A percentile compares a stretch with the other conserved stretches of the same genome.
Conservation (phyloP, 1,140 invertebrate genomes). For the Conus ventricosus region DNA sequence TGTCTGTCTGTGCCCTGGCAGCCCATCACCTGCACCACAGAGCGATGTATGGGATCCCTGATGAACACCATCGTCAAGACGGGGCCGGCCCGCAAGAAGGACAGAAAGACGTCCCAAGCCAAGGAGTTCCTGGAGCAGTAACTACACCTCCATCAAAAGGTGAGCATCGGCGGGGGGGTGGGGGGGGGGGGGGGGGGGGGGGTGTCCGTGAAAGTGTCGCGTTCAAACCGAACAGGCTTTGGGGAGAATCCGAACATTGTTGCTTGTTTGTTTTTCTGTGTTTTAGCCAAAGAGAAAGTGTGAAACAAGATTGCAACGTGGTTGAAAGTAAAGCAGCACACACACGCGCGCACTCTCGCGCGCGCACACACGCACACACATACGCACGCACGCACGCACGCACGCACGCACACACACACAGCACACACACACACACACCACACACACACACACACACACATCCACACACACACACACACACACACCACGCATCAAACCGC, state of each 20-base stretch:
- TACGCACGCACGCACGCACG: no score
- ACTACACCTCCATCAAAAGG: constrained; percentile 66
- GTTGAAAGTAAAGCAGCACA: no score
- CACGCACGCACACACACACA: no score
- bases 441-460: no score
- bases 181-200: neutral
- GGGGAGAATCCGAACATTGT: no score
- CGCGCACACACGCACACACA: no score
- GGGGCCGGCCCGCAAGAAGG: constrained; percentile 46
- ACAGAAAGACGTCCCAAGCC: constrained; percentile 58
- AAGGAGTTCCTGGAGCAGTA: constrained; percentile 69
- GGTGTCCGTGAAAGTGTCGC: neutral
- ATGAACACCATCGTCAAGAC: constrained; percentile 50
- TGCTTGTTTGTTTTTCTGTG: neutral
- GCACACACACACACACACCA: no score
- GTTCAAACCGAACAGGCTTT: no score
- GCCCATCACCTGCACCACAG: constrained; percentile 53
- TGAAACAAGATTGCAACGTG: neutral
- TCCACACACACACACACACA: no score
- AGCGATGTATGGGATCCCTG: constrained; percentile 61
- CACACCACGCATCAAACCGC: neutral
- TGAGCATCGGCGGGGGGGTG: constrained; percentile 29
- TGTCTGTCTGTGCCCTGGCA: constrained; percentile 40
- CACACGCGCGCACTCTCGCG: no score
- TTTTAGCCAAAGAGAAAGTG: neutral